These are phyloP conservation scores for Rugalucina vietnamica DNA, from an alignment of 2,888 invertebrate genomes.

Conservation along the genomic window DNA sequence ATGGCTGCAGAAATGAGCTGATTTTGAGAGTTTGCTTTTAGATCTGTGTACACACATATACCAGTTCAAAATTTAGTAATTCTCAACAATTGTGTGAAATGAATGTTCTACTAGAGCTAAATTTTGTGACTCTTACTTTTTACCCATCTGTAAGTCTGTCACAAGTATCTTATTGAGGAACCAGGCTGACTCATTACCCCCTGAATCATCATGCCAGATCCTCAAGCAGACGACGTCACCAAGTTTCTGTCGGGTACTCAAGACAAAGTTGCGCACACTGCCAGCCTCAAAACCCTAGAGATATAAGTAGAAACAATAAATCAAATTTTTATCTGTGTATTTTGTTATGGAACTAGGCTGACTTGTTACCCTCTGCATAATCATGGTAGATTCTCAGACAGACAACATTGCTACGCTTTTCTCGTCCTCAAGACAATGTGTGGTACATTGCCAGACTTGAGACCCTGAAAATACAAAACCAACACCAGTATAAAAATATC, in stretches of 20 bases:
- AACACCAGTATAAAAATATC: no score
- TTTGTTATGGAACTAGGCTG: conserved; percentile 74
- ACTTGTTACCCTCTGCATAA: conserved; percentile 62
- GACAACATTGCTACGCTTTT: conserved; percentile 64
- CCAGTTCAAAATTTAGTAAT: no score
- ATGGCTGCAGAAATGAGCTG: no score
- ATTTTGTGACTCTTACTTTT: no score
- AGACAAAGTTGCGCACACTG: conserved; percentile 72
- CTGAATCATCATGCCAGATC: conserved; percentile 75
- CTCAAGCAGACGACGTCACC: conserved; percentile 70
- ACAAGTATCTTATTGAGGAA: conserved; percentile 73
- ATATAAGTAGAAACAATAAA: neutral
- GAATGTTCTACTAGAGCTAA: no score
- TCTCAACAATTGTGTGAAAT: no score
- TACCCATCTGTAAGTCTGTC: conserved; percentile 66
- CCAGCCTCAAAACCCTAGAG: conserved; percentile 67
- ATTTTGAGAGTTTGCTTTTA: no score
- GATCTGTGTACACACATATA: no score
- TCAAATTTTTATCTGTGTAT: conserved; percentile 23
- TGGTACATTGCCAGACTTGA: conserved; percentile 68
- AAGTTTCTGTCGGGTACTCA: conserved; percentile 66
- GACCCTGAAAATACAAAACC: conserved; percentile 66
- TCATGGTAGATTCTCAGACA: conserved; percentile 76
- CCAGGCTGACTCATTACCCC: conserved; percentile 68
- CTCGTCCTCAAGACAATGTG: conserved; percentile 72